Conservation (phyloP, 2,888 invertebrate species). For the Aphidoletes aphidimyza region DNA sequence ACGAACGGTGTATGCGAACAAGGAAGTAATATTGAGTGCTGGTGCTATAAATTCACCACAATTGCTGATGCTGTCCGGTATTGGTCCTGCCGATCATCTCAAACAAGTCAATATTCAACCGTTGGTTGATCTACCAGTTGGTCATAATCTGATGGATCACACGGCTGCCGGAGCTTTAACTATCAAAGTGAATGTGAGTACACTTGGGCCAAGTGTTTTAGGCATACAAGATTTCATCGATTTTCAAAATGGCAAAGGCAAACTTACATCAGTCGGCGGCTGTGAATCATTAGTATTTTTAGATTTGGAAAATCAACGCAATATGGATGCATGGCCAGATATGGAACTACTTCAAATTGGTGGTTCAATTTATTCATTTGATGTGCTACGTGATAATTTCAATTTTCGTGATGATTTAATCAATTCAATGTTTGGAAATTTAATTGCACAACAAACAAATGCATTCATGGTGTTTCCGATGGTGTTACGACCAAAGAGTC, state of each 20-base stretch:
- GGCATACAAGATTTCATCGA: constrained; percentile 62
- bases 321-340: constrained; percentile 72
- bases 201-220: constrained; percentile 63
- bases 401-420: constrained; percentile 67
- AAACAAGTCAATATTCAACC: constrained; percentile 69
- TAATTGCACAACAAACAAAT: constrained; percentile 63
- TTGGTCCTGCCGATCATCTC: constrained; percentile 73
- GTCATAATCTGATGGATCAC: constrained; percentile 74
- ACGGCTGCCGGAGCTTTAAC: constrained; percentile 75
- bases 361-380: constrained; percentile 67
- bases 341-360: constrained; percentile 76
- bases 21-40: constrained; percentile 79
- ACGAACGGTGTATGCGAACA: constrained; percentile 69
- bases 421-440: constrained; percentile 66
- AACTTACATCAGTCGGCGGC: constrained; percentile 70
- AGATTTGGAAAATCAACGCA: constrained; percentile 70
- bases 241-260: constrained; percentile 65
- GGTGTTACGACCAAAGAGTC: constrained; percentile 75
- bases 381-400: constrained; percentile 65
- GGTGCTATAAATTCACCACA: constrained; percentile 86
- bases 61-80: constrained; percentile 81
- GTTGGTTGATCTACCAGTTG: constrained; percentile 72
- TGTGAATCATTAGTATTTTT: constrained; percentile 74
- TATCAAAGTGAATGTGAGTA: constrained; percentile 69
- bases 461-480: constrained; percentile 73